Percentiles rank a stretch among this genome's conserved stretches.
Conservation (phyloP, 2,113 vertebrate species). For the Pyxicephalus adspersus region DNA sequence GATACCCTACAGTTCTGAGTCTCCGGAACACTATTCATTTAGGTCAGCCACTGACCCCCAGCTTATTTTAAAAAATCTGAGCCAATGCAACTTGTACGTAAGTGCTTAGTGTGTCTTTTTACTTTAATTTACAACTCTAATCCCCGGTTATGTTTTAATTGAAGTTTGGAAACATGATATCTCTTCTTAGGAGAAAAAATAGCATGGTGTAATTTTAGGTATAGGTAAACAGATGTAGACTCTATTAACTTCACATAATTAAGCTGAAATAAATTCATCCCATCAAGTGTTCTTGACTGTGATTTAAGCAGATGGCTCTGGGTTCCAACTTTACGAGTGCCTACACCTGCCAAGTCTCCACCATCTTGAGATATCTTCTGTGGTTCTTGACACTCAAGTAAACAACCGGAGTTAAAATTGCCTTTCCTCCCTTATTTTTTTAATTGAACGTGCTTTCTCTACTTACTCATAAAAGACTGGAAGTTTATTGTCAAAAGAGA, state of each 20-base stretch:
- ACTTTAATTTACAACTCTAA: background rate
- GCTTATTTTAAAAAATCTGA: too few species aligned
- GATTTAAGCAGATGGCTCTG: conserved; percentile 32
- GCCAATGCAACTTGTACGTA: too few species aligned
- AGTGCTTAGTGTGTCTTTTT: background rate
- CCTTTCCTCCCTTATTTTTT: too few species aligned
- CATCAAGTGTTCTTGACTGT: conserved; percentile 32
- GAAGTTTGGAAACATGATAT: conserved; percentile 22
- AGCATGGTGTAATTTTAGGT: background rate
- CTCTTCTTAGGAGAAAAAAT: background rate
- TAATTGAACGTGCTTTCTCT: too few species aligned
- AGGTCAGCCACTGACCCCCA: too few species aligned
- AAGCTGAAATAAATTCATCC: conserved; percentile 24
- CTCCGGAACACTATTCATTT: too few species aligned
- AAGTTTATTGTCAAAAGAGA: too few species aligned
- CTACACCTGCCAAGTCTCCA: conserved; percentile 36
- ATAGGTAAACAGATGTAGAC: conserved; percentile 30
- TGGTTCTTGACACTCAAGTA: conserved; percentile 11
- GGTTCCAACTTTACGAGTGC: conserved; percentile 25
- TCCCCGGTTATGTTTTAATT: background rate
- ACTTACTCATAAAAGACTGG: too few species aligned
- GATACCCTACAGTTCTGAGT: too few species aligned
- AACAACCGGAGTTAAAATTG: background rate
- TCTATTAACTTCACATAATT: conserved; percentile 36
- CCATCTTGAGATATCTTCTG: conserved; percentile 36